Evolutionary conservation across 1,140 invertebrate species (phyloP).

Genomic region (Drosophila sechellia): DNA sequence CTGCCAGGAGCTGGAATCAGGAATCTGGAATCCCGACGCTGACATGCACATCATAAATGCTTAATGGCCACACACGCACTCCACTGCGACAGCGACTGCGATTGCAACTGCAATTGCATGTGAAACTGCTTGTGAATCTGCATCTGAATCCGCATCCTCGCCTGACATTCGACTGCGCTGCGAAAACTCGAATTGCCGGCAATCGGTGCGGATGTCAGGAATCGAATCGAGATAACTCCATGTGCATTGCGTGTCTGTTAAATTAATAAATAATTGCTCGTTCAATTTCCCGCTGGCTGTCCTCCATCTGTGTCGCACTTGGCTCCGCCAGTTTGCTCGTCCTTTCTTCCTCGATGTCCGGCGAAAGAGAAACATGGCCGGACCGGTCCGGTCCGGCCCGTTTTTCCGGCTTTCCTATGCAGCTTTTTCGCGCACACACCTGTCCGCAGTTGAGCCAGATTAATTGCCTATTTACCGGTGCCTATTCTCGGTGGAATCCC

Average conservation of each 20-base stretch:
- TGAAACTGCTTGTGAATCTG: neutral
- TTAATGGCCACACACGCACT: constrained; percentile 61
- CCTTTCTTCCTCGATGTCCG: constrained; percentile 33
- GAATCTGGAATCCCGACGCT: constrained; percentile 24
- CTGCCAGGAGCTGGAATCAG: neutral
- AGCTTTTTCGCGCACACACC: constrained; percentile 49
- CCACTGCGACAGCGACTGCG: constrained; percentile 14
- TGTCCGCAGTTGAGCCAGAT: constrained; percentile 64
- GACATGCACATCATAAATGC: constrained; percentile 71
- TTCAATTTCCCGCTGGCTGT: constrained; percentile 27
- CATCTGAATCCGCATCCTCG: constrained; percentile 1
- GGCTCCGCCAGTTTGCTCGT: neutral
- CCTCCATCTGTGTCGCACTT: constrained; percentile 1
- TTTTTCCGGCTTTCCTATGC: constrained; percentile 33
- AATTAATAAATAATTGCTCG: constrained; percentile 73
- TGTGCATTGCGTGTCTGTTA: constrained; percentile 71
- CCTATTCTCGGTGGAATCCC: neutral
- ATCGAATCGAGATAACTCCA: constrained; percentile 45
- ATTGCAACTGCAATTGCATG: constrained; percentile 6
- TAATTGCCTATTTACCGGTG: constrained; percentile 65
- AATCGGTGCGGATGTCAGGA: constrained; percentile 64
- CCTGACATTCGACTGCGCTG: constrained; percentile 19
- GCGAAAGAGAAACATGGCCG: constrained; percentile 19
- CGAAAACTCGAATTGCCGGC: constrained; percentile 48
- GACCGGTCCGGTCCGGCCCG: too few relatives aligned